Conservation (phyloP, 2,113 vertebrate genomes). For the Cyanistes caeruleus region DNA sequence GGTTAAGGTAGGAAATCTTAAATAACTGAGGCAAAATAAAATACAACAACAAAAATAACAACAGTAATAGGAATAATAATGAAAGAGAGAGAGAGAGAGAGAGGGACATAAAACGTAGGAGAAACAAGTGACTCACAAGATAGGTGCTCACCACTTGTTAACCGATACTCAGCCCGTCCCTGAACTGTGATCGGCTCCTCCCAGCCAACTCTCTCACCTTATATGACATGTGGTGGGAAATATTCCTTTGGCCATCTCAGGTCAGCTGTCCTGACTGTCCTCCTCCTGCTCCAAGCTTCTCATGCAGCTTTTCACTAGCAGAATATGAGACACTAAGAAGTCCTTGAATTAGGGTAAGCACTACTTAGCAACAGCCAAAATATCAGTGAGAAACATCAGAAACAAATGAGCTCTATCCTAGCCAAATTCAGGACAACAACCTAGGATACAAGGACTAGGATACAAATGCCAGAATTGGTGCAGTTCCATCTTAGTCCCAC, state of each 20-base stretch:
- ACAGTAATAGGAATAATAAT: neutral
- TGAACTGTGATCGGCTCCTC: neutral
- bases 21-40: neutral
- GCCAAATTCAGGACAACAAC: neutral
- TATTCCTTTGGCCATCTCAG: neutral
- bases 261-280: neutral
- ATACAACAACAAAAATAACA: neutral
- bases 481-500: neutral
- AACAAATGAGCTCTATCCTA: neutral
- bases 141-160: neutral
- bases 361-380: neutral
- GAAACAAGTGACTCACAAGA: neutral
- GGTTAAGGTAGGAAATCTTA: neutral
- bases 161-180: rapidly evolving
- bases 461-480: neutral
- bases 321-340: neutral
- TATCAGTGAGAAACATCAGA: neutral
- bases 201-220: neutral
- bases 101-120: neutral
- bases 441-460: neutral
- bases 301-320: neutral
- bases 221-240: neutral
- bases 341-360: neutral
- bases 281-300: neutral
- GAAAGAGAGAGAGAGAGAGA: neutral